phyloP scores from a whole-genome alignment of 2,797 vertebrate species.

The Merluccius polli region DNA sequence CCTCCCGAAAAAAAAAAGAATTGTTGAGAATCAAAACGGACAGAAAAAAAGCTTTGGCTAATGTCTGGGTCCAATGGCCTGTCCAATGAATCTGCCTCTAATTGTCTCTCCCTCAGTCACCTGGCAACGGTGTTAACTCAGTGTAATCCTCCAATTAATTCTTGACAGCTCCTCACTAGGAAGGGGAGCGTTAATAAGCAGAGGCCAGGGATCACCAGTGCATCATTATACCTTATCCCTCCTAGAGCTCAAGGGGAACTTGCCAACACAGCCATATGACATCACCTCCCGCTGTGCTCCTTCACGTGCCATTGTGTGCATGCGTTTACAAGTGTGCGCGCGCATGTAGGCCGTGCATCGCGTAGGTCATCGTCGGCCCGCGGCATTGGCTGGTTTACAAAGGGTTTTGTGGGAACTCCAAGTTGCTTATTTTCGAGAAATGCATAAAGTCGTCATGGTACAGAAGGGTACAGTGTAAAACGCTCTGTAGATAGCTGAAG shows the following conservation, averaged over 20 bases:
- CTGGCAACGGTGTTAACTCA: slow-evolving; percentile 29
- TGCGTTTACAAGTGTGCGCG: background rate
- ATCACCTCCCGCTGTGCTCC: background rate
- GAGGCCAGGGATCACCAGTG: background rate
- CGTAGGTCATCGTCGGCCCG: background rate
- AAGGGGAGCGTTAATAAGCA: background rate
- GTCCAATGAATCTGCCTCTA: background rate
- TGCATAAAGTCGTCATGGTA: background rate
- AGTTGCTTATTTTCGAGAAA: background rate
- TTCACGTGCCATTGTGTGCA: background rate
- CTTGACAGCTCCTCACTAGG: slow-evolving; percentile 43
- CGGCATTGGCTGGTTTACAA: background rate
- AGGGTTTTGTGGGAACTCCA: background rate
- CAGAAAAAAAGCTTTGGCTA: background rate
- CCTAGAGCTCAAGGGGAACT: background rate
- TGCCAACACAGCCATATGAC: background rate
- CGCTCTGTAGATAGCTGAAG: background rate
- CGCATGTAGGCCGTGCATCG: background rate
- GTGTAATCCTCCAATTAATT: slow-evolving; percentile 38
- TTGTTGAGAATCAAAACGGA: background rate
- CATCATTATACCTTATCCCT: background rate
- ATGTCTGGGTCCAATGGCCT: background rate
- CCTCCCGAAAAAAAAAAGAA: background rate
- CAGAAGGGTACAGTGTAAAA: background rate
- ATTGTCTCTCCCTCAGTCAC: background rate